phyloP scores from a whole-genome alignment of 2,113 vertebrate genomes.

The Patagioenas fasciata region DNA sequence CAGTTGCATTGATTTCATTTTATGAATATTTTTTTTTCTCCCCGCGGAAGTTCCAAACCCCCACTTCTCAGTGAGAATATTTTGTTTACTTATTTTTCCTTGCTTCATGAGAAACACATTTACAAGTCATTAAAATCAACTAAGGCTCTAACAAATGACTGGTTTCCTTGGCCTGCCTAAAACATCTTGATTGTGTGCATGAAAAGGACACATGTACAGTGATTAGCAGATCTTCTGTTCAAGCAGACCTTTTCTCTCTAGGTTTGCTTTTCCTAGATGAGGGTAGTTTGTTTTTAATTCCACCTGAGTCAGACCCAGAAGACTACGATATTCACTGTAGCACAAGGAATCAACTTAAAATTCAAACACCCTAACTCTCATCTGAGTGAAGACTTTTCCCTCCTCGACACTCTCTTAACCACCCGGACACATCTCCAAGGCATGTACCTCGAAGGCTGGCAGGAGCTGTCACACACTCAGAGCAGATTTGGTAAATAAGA shows the following conservation, averaged over 20 bases:
- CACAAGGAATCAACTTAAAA: not conserved
- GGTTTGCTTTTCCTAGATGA: not conserved
- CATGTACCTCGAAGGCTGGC: not conserved
- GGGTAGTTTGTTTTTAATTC: not conserved
- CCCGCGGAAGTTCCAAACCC: not conserved
- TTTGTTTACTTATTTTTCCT: not conserved
- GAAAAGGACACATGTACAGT: not conserved
- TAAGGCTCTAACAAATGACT: not conserved
- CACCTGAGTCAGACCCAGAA: not conserved
- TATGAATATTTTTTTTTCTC: not conserved
- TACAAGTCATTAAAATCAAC: not conserved
- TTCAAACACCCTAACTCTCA: not conserved
- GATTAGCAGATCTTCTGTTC: not conserved
- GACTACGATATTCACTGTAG: not conserved
- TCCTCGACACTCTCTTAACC: not conserved
- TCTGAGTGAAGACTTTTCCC: not conserved
- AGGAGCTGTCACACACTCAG: not conserved
- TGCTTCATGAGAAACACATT: not conserved
- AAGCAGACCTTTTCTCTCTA: not conserved
- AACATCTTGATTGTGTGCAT: not conserved
- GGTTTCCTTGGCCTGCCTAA: not conserved
- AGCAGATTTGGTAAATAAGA: not conserved
- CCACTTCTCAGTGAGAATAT: not conserved
- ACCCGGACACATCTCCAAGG: not conserved
- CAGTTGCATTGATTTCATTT: not conserved